These are phyloP conservation scores for Xestobium rufovillosum DNA, from an alignment of 2,888 invertebrate genomes.

Conservation along the genomic window DNA sequence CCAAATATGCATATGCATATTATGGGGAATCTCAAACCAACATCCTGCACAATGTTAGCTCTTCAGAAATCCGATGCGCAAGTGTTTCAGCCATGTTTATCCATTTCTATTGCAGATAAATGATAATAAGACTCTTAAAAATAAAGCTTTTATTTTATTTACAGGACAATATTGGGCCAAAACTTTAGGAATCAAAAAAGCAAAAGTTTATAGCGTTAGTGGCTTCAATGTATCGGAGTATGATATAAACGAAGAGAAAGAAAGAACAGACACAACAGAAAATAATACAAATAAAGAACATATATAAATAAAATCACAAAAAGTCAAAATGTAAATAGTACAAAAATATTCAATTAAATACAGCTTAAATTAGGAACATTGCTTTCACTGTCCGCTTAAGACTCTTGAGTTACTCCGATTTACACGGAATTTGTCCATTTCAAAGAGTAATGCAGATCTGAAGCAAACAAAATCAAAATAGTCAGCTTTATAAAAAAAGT, in stretches of 20 bases:
- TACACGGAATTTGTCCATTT: slow-evolving; percentile 56
- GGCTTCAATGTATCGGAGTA: slow-evolving; percentile 42
- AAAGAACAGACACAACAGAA: slow-evolving; percentile 19
- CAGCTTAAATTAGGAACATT: slow-evolving; percentile 16
- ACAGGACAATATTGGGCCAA: slow-evolving; percentile 52
- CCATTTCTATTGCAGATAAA: too few relatives aligned
- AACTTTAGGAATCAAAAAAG: slow-evolving; percentile 50
- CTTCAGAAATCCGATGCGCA: too few relatives aligned
- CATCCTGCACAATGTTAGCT: too few relatives aligned
- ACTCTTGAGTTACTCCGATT: slow-evolving; percentile 41
- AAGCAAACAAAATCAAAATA: slow-evolving; percentile 32
- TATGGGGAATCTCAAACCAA: too few relatives aligned
- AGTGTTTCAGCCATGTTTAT: too few relatives aligned
- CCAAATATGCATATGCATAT: too few relatives aligned
- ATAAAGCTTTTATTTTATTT: slow-evolving; percentile 29
- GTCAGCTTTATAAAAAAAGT: too few relatives aligned
- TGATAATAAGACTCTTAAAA: slow-evolving; percentile 14
- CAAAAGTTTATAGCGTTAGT: slow-evolving; percentile 48
- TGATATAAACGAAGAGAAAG: slow-evolving; percentile 29
- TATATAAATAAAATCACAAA: slow-evolving; percentile 8
- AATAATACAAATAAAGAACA: slow-evolving; percentile 18
- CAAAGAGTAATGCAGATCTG: slow-evolving; percentile 69
- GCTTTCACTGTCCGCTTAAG: slow-evolving; percentile 32
- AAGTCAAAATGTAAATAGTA: slow-evolving; percentile 4
- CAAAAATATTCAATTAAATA: slow-evolving; percentile 3